A percentile compares a stretch with the other conserved stretches of the same genome.
These are phyloP conservation scores for Falco naumanni DNA, from an alignment of 2,797 vertebrate species.

Conservation along the genomic window DNA sequence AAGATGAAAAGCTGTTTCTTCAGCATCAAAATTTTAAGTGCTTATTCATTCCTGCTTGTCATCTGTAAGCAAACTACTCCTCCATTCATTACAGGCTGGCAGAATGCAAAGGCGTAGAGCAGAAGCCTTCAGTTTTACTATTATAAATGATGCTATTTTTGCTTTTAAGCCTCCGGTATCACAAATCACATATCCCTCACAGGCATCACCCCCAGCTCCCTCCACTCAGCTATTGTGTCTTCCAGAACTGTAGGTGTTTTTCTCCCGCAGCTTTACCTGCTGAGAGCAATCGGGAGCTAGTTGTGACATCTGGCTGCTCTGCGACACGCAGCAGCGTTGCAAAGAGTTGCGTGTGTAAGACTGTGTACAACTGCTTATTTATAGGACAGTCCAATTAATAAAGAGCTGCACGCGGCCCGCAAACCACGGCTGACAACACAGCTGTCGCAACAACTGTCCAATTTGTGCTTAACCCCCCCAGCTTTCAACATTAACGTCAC, in stretches of 20 bases:
- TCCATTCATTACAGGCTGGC: conserved; percentile 34
- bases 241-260: conserved; percentile 19
- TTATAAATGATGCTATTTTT: conserved; percentile 49
- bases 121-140: conserved; percentile 24
- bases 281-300: neutral
- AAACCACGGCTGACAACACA: neutral
- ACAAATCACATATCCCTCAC: conserved; percentile 6
- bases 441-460: neutral
- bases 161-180: neutral
- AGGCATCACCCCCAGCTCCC: neutral
- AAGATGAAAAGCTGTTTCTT: neutral
- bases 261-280: neutral
- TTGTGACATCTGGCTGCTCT: neutral
- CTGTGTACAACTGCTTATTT: neutral
- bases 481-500: neutral
- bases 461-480: fast-evolving
- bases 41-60: conserved; percentile 38
- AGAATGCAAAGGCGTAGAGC: conserved; percentile 19
- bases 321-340: fast-evolving
- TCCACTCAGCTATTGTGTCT: conserved; percentile 6
- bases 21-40: neutral
- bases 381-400: neutral
- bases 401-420: neutral
- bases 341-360: neutral
- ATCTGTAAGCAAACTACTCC: conserved; percentile 51